These are phyloP conservation scores for Nyleta sp. DNA, from an alignment of 2,888 invertebrate species.

Conservation along the genomic window DNA sequence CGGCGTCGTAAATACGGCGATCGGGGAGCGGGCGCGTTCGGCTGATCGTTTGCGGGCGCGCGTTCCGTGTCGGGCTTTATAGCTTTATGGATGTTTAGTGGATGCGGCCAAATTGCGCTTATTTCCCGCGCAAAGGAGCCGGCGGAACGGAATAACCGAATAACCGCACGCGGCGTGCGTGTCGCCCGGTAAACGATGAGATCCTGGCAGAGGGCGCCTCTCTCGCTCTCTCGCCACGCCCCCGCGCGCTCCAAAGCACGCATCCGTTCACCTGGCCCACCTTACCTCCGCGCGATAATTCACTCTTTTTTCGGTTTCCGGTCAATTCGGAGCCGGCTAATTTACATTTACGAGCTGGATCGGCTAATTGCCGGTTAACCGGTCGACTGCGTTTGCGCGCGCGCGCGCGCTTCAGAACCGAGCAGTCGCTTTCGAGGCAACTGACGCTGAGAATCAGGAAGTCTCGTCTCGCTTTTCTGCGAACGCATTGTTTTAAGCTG, in stretches of 20 bases:
- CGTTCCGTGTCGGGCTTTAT: slow-evolving; percentile 41
- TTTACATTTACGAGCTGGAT: slow-evolving; percentile 81
- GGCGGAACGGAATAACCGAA: slow-evolving; percentile 67
- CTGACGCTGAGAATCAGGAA: slow-evolving; percentile 48
- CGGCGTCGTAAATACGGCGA: too few species aligned
- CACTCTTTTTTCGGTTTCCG: slow-evolving; percentile 78
- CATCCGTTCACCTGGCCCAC: slow-evolving; percentile 78
- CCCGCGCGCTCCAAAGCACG: slow-evolving; percentile 55
- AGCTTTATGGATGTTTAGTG: slow-evolving; percentile 54
- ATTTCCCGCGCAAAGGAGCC: slow-evolving; percentile 63
- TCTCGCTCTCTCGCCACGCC: slow-evolving; percentile 64
- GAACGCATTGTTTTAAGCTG: slow-evolving; percentile 31
- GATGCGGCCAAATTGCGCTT: slow-evolving; percentile 58
- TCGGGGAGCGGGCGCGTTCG: slow-evolving; percentile 16
- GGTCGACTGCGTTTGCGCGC: slow-evolving; percentile 78
- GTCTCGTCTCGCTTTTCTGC: slow-evolving; percentile 27
- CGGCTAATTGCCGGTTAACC: slow-evolving; percentile 82
- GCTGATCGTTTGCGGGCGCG: slow-evolving; percentile 40
- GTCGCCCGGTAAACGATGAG: slow-evolving; percentile 68
- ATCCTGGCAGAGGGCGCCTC: slow-evolving; percentile 62
- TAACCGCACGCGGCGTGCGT: slow-evolving; percentile 66
- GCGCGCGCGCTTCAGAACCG: neutral
- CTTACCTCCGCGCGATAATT: slow-evolving; percentile 74
- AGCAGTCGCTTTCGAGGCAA: slow-evolving; percentile 35
- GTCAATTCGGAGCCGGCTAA: slow-evolving; percentile 74